Evolutionary conservation across 1,140 invertebrate genomes (phyloP), one percentile per base, ranked within the genome.

Genomic region (Aphis gossypii): DNA sequence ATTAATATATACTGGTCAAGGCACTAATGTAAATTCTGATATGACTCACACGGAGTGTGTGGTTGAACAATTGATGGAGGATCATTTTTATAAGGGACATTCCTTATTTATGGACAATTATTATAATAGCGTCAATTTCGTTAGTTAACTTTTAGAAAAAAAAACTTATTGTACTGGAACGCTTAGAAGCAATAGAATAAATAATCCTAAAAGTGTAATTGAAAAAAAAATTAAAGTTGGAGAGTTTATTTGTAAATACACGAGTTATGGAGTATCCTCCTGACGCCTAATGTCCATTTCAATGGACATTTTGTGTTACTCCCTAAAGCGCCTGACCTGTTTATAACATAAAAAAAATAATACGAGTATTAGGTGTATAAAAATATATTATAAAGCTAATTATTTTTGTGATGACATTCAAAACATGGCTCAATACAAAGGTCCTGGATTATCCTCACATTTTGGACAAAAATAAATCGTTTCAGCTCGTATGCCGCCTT

Each of bases 171-270:
- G 30, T 46, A 86, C 44, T 21, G 83, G 83, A 46, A 86, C 83
- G 21, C n/a, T 44, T 23, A 35, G 83, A 41, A 35, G 21, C n/a
- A 86, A 86, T 44, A 8, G 83, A 23, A 23, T 4, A 86, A 30
- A 86, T 44, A 86, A 86, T 86, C 83, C 83, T 46, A 86, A 30
- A 35, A 38, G n/a, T 86, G 83, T 44, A 9, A 44, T 46, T 86
- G 23, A 21, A 23, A 23, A 30, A 86, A 86, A 86, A 86, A 86
- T 25, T 86, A 44, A 86, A 46, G 25, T 23, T 76, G 87, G 93
- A 23, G 93, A 90, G 46, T 89, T n/a, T 20, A 51, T 89, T 25
- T 48, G 86, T 46, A 41, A 60, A 18, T 93, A 54, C 51, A 94
- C 56, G 44, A 30, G 76, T 89, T 35, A 76, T 48, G 54, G 76